A percentile compares a stretch with the other conserved stretches of the same genome.
phyloP scores from a whole-genome alignment of 1,140 invertebrate genomes.

The Orchesella cincta region DNA sequence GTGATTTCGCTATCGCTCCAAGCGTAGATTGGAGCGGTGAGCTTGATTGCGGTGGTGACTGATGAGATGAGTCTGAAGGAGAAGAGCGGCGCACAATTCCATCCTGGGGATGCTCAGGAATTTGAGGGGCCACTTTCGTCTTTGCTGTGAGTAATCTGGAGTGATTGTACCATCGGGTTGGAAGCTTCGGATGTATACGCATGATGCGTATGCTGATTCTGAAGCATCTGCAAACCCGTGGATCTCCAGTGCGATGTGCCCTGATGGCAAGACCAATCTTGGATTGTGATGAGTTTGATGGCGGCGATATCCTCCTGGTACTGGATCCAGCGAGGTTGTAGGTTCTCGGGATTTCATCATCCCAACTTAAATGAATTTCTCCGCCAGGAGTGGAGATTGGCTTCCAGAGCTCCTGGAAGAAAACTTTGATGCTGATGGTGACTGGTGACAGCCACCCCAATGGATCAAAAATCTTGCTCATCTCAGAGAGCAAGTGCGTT shows the following conservation, averaged over 20 bases:
- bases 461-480: constrained; percentile 57
- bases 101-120: constrained; percentile 43
- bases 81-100: constrained; percentile 48
- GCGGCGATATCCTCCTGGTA: constrained; percentile 42
- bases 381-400: too few species aligned
- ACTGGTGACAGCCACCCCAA: constrained; percentile 55
- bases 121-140: constrained; percentile 42
- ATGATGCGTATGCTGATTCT: background rate
- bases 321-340: constrained; percentile 42
- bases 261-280: constrained; percentile 46
- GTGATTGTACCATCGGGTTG: background rate
- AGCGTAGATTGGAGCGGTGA: background rate
- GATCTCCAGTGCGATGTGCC: background rate
- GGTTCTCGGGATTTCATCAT: constrained; percentile 53
- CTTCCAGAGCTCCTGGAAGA: constrained; percentile 57
- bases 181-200: background rate
- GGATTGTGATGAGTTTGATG: constrained; percentile 32
- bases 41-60: background rate
- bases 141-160: constrained; percentile 45
- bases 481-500: constrained; percentile 48
- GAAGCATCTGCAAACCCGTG: background rate
- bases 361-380: constrained; percentile 54
- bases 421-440: constrained; percentile 55
- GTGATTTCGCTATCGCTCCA: too few species aligned
- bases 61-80: constrained; percentile 41